phyloP scores from a whole-genome alignment of 2,797 vertebrate species.

The Acanthurus leucopareius region DNA sequence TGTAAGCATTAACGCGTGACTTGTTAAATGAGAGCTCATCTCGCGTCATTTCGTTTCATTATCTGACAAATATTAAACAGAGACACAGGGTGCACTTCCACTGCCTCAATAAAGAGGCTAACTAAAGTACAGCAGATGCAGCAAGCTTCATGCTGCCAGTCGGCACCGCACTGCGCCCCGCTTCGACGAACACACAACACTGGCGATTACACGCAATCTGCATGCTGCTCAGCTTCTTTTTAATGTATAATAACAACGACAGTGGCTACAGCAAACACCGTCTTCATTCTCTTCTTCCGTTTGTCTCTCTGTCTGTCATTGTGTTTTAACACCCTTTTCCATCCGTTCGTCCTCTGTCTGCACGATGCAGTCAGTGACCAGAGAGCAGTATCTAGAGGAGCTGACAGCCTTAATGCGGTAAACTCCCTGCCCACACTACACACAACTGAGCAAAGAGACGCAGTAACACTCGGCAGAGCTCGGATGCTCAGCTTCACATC shows the following conservation, averaged over 20 bases:
- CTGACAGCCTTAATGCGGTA: slow-evolving; percentile 75
- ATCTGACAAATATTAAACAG: too few relatives aligned
- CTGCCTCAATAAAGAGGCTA: not conserved
- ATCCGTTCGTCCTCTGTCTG: slow-evolving; percentile 14
- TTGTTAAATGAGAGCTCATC: slow-evolving; percentile 34
- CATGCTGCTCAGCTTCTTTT: slow-evolving; percentile 28
- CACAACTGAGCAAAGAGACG: slow-evolving; percentile 24
- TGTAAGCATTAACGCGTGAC: slow-evolving; percentile 38
- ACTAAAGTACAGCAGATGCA: slow-evolving; percentile 49
- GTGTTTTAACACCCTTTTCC: slow-evolving; percentile 8
- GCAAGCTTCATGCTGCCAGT: slow-evolving; percentile 55
- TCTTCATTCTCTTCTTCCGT: not conserved
- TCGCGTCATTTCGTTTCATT: not conserved
- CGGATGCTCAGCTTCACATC: not conserved
- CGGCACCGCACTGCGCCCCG: slow-evolving; percentile 77
- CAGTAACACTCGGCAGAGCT: slow-evolving; percentile 19
- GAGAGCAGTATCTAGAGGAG: slow-evolving; percentile 33
- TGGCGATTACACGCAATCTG: slow-evolving; percentile 6
- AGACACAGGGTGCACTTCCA: too few relatives aligned
- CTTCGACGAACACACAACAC: slow-evolving; percentile 25
- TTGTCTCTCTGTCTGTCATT: not conserved
- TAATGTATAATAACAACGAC: slow-evolving; percentile 15
- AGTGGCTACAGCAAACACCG: not conserved
- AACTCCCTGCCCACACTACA: slow-evolving; percentile 56
- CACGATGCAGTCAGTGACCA: slow-evolving; percentile 50